Evolutionary conservation across 2,888 invertebrate species (phyloP).

Genomic region (Drosophila anomalata): DNA sequence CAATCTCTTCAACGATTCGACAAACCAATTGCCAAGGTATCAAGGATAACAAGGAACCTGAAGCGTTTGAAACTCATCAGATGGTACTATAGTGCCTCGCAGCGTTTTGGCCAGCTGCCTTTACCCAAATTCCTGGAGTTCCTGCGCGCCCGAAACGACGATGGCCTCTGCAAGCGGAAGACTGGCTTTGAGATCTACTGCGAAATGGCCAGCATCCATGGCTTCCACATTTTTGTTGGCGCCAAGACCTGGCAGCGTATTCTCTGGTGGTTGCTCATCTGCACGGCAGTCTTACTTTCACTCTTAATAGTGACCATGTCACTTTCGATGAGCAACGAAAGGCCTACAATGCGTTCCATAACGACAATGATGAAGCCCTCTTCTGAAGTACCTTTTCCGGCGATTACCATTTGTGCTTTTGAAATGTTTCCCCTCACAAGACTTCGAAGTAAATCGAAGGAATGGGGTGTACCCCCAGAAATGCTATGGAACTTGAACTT

Average conservation of each 20-base stretch:
- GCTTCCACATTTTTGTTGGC: slow-evolving; percentile 74
- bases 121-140: slow-evolving; percentile 61
- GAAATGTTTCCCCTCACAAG: slow-evolving; percentile 84
- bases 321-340: slow-evolving; percentile 85
- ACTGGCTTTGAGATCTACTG: slow-evolving; percentile 81
- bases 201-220: slow-evolving; percentile 81
- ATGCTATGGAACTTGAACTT: slow-evolving; percentile 42
- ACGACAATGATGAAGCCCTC: slow-evolving; percentile 84
- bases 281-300: slow-evolving; percentile 85
- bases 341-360: slow-evolving; percentile 86
- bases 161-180: slow-evolving; percentile 71
- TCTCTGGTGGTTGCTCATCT: slow-evolving; percentile 86
- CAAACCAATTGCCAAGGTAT: slow-evolving; percentile 3
- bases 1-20: slow-evolving; percentile 55
- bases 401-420: slow-evolving; percentile 85
- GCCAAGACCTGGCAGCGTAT: slow-evolving; percentile 76
- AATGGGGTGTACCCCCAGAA: slow-evolving; percentile 81
- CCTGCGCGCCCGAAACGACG: slow-evolving; percentile 72
- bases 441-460: slow-evolving; percentile 73
- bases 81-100: slow-evolving; percentile 21
- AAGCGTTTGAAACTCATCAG: slow-evolving; percentile 48
- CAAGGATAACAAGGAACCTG: slow-evolving; percentile 8
- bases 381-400: slow-evolving; percentile 85
- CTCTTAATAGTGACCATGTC: slow-evolving; percentile 85
- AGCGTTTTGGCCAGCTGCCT: slow-evolving; percentile 34